Evolutionary conservation across 2,797 vertebrate species (phyloP), one percentile per base, ranked within the genome.

Genomic region (Dromococcyx pavoninus): DNA sequence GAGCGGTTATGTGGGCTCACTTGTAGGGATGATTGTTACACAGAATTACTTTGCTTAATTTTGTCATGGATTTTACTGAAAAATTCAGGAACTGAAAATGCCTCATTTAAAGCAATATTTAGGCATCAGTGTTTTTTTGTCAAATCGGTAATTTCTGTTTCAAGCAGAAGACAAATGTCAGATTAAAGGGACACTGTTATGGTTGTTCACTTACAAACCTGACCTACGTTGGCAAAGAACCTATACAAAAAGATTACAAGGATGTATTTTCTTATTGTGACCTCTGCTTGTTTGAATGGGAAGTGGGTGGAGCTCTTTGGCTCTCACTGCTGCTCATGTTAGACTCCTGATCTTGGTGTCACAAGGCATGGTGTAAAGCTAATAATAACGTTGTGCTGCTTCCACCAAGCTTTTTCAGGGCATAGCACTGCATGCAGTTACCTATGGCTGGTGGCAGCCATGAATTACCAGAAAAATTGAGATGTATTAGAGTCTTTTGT

Each of bases 261-360:
- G 43, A 57, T 71, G 89, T 91, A 39, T 96, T 94, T 96, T 96
- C 94, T 94, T 89, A 4, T 39, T 71, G 80, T 86, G 57, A 93
- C 72, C 84, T 91, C 65, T 83, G 46, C 85, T 83, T 83, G 66
- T 77, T 86, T 32, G 58, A 78, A 50, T 13, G 88, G 86, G 67
- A 84, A 74, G 37, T 19, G 5, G 12, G 30, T 61, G 61, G 62
- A 78, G 72, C 32, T n/a, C n/a, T n/a, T n/a, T 57, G 28, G 46
- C 74, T 69, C 65, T 69, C 51, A 7, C 13, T 48, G 76, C 58
- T 58, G 60, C 58, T 95, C 74, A n/a, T 3, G 5, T 78, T 30
- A 50, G 39, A 89, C 7, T 25, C 21, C 51, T 30, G 69, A 43
- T 10, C n/a, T 17, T 27, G 7, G 32, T 7, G 27, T 23, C 0